phyloP scores from a whole-genome alignment of 2,113 vertebrate species.

The Melanostigma gelatinosum region DNA sequence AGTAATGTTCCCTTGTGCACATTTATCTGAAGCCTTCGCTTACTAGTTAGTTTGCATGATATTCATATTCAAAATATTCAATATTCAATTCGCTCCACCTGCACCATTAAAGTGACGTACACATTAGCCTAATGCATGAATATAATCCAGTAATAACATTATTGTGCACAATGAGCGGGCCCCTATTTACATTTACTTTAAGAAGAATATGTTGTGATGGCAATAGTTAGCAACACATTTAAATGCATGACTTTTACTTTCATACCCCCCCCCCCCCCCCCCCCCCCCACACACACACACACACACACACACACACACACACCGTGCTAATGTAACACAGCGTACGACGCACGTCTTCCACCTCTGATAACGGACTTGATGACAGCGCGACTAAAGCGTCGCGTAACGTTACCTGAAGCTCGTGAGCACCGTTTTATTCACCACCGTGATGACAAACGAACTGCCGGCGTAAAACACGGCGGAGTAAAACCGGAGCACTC shows the following conservation, averaged over 20 bases:
- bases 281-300: too few species aligned
- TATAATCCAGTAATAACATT: neutral
- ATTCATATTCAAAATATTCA: neutral
- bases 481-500: constrained; percentile 74
- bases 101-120: neutral
- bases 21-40: neutral
- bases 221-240: neutral
- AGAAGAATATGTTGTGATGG: too few species aligned
- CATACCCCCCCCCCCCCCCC: too few species aligned
- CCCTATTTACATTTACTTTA: neutral
- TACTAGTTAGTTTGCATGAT: neutral
- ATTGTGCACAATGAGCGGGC: neutral
- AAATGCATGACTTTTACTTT: neutral
- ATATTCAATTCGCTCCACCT: neutral
- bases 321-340: neutral
- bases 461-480: constrained; percentile 88
- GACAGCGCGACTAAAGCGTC: neutral
- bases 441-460: constrained; percentile 89
- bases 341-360: neutral
- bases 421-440: constrained; percentile 92
- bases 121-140: neutral
- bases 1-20: neutral
- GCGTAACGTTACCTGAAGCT: constrained; percentile 83
- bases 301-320: neutral
- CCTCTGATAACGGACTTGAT: neutral